A percentile compares a stretch with the other conserved stretches of the same genome.
Conservation (phyloP, 1,140 invertebrate genomes). For the Papilio aristodemus region DNA sequence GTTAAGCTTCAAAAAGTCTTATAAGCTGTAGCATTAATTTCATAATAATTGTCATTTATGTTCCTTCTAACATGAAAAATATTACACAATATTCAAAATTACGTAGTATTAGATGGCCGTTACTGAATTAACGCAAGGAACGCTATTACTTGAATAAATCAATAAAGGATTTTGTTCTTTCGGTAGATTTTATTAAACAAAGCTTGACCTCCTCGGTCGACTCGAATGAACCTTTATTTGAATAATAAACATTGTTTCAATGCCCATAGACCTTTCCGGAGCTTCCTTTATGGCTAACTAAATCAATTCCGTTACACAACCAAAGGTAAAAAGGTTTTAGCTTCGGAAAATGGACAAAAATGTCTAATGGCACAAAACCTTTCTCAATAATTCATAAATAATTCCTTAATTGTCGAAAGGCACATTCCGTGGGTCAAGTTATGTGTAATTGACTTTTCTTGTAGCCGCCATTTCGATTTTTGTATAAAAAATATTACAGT, state of each 20-base stretch:
- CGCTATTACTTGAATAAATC: background rate
- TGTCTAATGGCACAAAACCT: background rate
- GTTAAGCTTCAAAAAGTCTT: too few species aligned
- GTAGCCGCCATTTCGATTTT: background rate
- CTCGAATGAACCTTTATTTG: background rate
- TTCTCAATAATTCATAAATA: background rate
- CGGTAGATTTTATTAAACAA: background rate
- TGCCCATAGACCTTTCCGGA: background rate
- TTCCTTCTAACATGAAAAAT: too few species aligned
- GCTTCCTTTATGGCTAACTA: slow-evolving; percentile 7
- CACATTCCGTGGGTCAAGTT: background rate
- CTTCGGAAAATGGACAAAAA: background rate
- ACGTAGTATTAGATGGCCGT: too few species aligned
- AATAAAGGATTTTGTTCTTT: background rate
- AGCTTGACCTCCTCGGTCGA: background rate
- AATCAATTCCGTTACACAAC: background rate
- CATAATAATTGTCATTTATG: too few species aligned
- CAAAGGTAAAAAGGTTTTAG: slow-evolving; percentile 12
- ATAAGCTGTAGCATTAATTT: too few species aligned
- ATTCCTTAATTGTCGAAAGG: background rate
- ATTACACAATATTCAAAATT: too few species aligned
- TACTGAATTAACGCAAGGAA: background rate
- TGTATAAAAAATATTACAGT: background rate
- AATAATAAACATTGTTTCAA: slow-evolving; percentile 13
- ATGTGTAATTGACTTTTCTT: slow-evolving; percentile 9